Conservation (phyloP, 2,113 vertebrate species). For the Litocranius walleri region DNA sequence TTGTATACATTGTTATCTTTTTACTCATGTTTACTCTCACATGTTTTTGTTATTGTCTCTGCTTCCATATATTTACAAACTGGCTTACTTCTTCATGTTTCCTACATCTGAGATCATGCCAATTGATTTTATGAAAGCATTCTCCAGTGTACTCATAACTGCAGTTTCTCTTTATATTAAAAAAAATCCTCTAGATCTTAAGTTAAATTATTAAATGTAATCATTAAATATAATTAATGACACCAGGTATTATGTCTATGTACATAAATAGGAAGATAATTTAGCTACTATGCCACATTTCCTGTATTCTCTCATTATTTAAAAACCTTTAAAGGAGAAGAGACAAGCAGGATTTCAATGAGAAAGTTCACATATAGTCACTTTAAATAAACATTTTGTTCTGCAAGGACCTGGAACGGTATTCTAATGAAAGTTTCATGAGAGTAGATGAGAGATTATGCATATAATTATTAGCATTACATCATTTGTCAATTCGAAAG, state of each 20-base stretch:
- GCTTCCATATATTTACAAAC: neutral
- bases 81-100: neutral
- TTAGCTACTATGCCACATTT: neutral
- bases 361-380: neutral
- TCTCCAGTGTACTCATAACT: neutral
- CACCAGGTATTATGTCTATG: neutral
- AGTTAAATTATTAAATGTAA: slow-evolving; percentile 52
- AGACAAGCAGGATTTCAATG: neutral
- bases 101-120: neutral
- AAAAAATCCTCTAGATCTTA: slow-evolving; percentile 40
- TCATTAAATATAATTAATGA: slow-evolving; percentile 53
- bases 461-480: neutral
- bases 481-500: neutral
- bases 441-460: neutral
- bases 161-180: slow-evolving; percentile 7
- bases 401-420: neutral
- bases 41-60: neutral
- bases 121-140: neutral
- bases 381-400: neutral
- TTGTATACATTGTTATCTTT: neutral
- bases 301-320: slow-evolving; percentile 19
- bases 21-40: neutral
- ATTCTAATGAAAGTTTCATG: neutral
- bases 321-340: neutral
- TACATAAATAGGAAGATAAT: neutral